Base-by-base conservation (phyloP, 1,140 invertebrate species). In the Onthophagus taurus region DNA sequence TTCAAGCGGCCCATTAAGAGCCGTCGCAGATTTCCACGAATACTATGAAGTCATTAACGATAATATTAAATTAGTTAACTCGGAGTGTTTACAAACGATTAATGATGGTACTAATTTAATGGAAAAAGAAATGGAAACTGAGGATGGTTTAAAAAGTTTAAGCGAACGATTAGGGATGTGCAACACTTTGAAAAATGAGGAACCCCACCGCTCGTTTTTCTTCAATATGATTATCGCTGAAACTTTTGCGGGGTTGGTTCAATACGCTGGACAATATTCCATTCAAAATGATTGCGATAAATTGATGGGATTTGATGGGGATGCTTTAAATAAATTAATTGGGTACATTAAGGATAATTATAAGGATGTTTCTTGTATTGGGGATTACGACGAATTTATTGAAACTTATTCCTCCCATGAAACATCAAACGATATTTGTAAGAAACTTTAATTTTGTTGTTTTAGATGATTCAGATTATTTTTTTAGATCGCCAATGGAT, bases 401-500 rank as follows among this genome's bases (percentile, higher is more conserved):
- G 29, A 43, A 13, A 21, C 21, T 5, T 33, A 43, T 12, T 6
- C 29, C 3, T 4, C 11, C 5, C n/a, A 18, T 12, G 21, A 18
- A n/a, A 33, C 4, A 2, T 31, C 41, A 11, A 43, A 21, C n/a
- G 41, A 43, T 34, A 24, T 24, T 29, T 43, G 41, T 43, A 19
- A 43, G 41, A n/a, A n/a, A n/a, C n/a, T n/a, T n/a, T n/a, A n/a
- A n/a, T n/a, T n/a, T n/a, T n/a, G n/a, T n/a, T n/a, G n/a, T n/a
- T n/a, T n/a, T n/a, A n/a, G n/a, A n/a, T n/a, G n/a, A n/a, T n/a
- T n/a, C n/a, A n/a, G n/a, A n/a, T n/a, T 34, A 39, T 36, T 48
- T 17, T 19, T 14, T 19, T 53, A 75, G 78, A 60, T 45, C 71
- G 77, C 9, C 75, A 77, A 21, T 89, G 85, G 85, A 72, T 68